phyloP scores from a whole-genome alignment of 2,797 vertebrate genomes.

The Myripristis jacobus region DNA sequence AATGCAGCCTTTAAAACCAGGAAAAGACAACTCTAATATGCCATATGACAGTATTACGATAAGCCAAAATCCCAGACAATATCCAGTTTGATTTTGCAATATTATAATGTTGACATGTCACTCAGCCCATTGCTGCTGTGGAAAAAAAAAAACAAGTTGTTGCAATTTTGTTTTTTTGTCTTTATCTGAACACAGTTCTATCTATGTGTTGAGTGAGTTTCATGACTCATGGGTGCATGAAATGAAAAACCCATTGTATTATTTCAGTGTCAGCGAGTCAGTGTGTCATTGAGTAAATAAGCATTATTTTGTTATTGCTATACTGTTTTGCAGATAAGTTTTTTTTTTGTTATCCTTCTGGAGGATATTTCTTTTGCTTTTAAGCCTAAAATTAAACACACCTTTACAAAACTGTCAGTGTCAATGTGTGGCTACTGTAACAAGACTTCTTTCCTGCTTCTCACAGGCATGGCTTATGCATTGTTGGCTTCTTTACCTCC shows the following conservation, averaged over 20 bases:
- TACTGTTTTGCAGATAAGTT: background rate
- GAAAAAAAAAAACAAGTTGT: background rate
- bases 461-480: slow-evolving; percentile 93
- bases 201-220: background rate
- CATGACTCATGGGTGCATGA: background rate
- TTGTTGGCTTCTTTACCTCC: slow-evolving; percentile 93
- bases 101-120: too few species aligned
- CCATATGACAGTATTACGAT: too few species aligned
- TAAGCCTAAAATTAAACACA: background rate
- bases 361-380: background rate
- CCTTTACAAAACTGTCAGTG: background rate
- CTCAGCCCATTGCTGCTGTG: background rate
- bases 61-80: too few species aligned
- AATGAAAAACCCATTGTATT: background rate
- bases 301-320: background rate
- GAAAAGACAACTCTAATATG: too few species aligned
- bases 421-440: background rate
- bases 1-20: too few species aligned
- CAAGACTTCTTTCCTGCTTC: background rate
- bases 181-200: background rate
- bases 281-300: background rate
- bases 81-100: too few species aligned
- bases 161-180: background rate
- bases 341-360: background rate
- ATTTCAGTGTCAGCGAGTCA: too few species aligned